A percentile compares a stretch with the other conserved stretches of the same genome.
phyloP scores from a whole-genome alignment of 2,888 invertebrate genomes.

The Cepaea hortensis region DNA sequence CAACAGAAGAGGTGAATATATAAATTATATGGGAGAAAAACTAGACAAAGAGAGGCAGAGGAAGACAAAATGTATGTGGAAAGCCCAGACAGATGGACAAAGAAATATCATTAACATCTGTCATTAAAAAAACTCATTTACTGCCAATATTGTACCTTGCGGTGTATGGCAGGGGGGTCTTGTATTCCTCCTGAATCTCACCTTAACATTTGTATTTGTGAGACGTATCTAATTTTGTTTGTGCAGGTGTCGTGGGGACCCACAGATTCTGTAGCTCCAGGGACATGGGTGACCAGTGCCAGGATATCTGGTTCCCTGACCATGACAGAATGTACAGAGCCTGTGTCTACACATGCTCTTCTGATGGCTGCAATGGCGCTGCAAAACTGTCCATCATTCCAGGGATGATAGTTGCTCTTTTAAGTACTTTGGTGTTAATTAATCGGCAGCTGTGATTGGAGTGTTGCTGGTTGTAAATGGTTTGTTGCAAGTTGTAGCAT shows the following conservation, averaged over 20 bases:
- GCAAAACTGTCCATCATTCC: constrained; percentile 34
- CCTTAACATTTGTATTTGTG: too few species aligned
- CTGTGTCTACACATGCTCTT: constrained; percentile 74
- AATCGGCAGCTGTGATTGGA: constrained; percentile 41
- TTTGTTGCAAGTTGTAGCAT: neutral
- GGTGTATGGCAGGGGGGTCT: too few species aligned
- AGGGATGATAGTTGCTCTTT: constrained; percentile 4
- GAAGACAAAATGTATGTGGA: too few species aligned
- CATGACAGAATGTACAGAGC: constrained; percentile 76
- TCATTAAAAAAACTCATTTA: too few species aligned
- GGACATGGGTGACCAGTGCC: constrained; percentile 76
- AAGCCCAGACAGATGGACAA: too few species aligned
- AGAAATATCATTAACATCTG: too few species aligned
- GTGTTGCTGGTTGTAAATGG: neutral
- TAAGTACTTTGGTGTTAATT: constrained; percentile 28
- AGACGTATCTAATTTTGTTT: neutral
- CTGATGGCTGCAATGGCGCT: constrained; percentile 71
- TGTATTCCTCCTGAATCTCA: too few species aligned
- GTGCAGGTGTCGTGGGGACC: constrained; percentile 75
- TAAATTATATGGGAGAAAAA: too few species aligned
- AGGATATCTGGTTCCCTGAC: constrained; percentile 75
- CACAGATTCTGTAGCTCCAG: constrained; percentile 76
- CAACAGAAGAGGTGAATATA: too few species aligned
- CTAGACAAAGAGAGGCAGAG: too few species aligned
- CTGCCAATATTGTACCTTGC: too few species aligned